Evolutionary conservation across 2,888 invertebrate species (phyloP).

Genomic region (Epirrhoe alternata): DNA sequence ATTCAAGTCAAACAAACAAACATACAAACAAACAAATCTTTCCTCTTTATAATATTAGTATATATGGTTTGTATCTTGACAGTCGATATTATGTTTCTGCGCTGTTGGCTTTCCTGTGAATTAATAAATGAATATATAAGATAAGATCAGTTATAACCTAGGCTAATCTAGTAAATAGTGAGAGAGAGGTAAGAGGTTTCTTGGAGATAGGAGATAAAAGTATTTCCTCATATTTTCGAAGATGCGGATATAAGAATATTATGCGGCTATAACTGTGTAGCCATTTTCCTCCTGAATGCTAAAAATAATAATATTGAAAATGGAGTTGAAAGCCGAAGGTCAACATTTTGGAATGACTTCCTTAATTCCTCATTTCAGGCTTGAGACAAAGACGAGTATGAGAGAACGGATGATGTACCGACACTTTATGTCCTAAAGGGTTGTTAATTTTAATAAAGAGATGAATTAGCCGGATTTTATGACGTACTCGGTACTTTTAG

Average conservation of each 20-base stretch:
- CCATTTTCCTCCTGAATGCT: slow-evolving; percentile 49
- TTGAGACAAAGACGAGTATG: slow-evolving; percentile 67
- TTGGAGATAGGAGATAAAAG: neutral
- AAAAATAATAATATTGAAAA: slow-evolving; percentile 51
- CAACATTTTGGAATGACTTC: slow-evolving; percentile 62
- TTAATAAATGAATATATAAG: too few species aligned
- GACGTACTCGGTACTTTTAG: slow-evolving; percentile 22
- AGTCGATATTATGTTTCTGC: too few species aligned
- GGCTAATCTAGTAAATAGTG: neutral
- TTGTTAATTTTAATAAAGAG: slow-evolving; percentile 52
- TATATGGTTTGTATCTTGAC: too few species aligned
- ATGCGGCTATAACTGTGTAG: slow-evolving; percentile 26
- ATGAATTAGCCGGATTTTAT: slow-evolving; percentile 43
- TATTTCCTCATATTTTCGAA: neutral
- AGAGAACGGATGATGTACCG: slow-evolving; percentile 49
- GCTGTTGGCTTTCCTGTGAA: too few species aligned
- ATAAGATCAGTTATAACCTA: neutral
- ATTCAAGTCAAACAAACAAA: too few species aligned
- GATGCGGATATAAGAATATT: too few species aligned
- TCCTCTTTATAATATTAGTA: too few species aligned
- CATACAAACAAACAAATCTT: too few species aligned
- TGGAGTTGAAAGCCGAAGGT: slow-evolving; percentile 62
- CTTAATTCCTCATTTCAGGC: slow-evolving; percentile 62
- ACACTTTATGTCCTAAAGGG: slow-evolving; percentile 44
- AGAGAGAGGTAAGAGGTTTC: neutral